Evolutionary conservation across 2,888 invertebrate genomes (phyloP), one percentile per base, ranked within the genome.

Genomic region (Calliopum simillimum): DNA sequence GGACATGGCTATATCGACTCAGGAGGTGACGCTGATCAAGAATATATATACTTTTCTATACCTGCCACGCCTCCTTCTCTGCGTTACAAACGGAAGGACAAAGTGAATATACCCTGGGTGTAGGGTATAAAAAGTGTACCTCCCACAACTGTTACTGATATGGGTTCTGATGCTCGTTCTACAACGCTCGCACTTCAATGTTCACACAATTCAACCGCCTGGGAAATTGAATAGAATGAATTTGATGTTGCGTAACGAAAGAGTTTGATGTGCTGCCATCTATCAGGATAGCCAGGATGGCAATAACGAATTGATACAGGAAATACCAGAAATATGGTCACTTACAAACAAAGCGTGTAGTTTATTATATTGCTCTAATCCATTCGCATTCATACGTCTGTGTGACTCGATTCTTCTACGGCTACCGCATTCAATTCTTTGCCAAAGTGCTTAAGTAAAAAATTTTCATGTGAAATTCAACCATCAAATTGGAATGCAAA

Each of bases 231-330:
- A 66, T 51, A 11, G 44, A 33, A 51, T 61, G 68, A 21, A 43
- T 43, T 61, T 68, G 61, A 61, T 68, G 68, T 19, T 53, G 68
- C 59, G 61, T 59, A 61, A 61, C 59, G 59, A 59, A 68, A 21
- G 68, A 68, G 53, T 68, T 59, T 61, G 49, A 59, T 61, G 68
- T 23, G 33, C n/a, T 68, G 43, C 51, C 43, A 68, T 61, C 59
- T 43, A 68, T 59, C 68, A 53, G 43, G 33, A 2, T 19, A 19
- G 33, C 46, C 13, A 19, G 19, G 16, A 46, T 56, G 46, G 25
- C 56, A 23, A 44, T 43, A 47, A 59, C 59, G 51, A 59, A 43
- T 41, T 51, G 56, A 41, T 55, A 23, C 21, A 49, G 59, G 13
- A 13, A n/a, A 23, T 44, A 23, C 13, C 43, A 43, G 51, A 68